Percentiles rank a stretch among this genome's conserved stretches.
phyloP scores from a whole-genome alignment of 35 echinoderm and acorn worm genomes.

The Anneissia japonica region DNA sequence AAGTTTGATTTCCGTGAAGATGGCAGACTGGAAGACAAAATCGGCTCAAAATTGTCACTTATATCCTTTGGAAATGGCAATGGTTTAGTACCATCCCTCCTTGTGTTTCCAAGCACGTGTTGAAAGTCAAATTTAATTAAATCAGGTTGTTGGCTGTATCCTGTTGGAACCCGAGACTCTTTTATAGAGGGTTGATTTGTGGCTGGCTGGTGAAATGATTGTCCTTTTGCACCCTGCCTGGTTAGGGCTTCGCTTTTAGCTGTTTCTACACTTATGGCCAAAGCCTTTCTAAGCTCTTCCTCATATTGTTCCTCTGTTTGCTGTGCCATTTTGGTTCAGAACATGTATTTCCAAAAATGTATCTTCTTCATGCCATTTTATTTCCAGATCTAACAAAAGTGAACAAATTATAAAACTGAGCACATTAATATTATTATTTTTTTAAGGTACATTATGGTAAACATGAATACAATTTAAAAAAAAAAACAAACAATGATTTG shows the following conservation, averaged over 20 bases:
- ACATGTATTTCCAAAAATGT: no score
- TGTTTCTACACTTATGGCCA: constrained; percentile 60
- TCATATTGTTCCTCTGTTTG: constrained; percentile 39
- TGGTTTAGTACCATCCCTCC: neutral
- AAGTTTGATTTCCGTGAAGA: constrained; percentile 9
- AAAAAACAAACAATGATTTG: no score
- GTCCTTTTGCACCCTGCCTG: neutral
- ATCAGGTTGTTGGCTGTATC: constrained; percentile 20
- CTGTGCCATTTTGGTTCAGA: neutral
- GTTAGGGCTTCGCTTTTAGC: constrained; percentile 37
- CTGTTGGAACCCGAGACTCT: neutral
- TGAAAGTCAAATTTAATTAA: constrained; percentile 85
- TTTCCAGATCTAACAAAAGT: no score
- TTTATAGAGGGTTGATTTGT: neutral
- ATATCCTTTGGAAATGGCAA: neutral
- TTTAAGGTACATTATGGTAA: no score
- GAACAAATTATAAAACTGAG: no score
- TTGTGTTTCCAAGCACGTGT: constrained; percentile 38
- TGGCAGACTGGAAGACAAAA: neutral
- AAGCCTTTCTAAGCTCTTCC: constrained; percentile 46
- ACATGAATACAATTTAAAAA: no score
- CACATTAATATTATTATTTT: no score
- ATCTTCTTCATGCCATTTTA: no score
- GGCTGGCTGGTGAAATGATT: neutral
- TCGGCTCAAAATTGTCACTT: neutral